Conservation (phyloP, 2,797 vertebrate species). For the Ctenochaetus hawaiiensis region DNA sequence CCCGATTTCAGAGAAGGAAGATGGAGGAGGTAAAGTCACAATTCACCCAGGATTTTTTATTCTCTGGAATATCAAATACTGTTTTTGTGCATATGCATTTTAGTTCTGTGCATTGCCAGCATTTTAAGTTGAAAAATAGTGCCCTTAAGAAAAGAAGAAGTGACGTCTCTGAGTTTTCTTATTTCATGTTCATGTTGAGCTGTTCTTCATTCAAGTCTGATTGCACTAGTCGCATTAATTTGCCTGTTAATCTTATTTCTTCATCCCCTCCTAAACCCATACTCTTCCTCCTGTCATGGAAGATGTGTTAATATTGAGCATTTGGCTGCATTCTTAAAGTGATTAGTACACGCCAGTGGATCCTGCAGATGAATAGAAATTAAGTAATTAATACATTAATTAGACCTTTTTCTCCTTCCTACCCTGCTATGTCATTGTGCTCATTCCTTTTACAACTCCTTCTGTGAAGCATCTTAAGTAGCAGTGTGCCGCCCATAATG, state of each 20-base stretch:
- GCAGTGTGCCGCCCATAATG: conserved; percentile 32
- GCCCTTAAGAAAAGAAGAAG: conserved; percentile 49
- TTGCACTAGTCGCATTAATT: conserved; percentile 75
- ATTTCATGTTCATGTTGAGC: conserved; percentile 47
- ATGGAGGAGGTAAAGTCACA: conserved; percentile 50
- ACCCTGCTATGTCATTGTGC: conserved; percentile 66
- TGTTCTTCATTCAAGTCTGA: conserved; percentile 63
- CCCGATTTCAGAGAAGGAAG: conserved; percentile 61
- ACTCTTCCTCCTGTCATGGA: conserved; percentile 72
- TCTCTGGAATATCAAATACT: conserved; percentile 50
- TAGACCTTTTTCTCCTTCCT: conserved; percentile 72
- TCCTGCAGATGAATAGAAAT: conserved; percentile 83
- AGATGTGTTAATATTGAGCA: conserved; percentile 84
- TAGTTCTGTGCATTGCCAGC: conserved; percentile 34
- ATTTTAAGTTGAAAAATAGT: conserved; percentile 42
- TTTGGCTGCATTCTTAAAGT: conserved; percentile 79
- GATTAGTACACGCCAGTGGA: conserved; percentile 80
- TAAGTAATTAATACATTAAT: conserved; percentile 85
- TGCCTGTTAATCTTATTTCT: conserved; percentile 73
- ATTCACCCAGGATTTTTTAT: conserved; percentile 51
- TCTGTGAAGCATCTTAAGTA: conserved; percentile 38
- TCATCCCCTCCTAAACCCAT: conserved; percentile 49
- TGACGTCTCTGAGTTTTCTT: conserved; percentile 31
- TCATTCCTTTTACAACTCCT: conserved; percentile 42
- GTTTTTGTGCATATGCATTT: conserved; percentile 59